Evolutionary conservation across 2,797 vertebrate species (phyloP), one percentile per base, ranked within the genome.

Genomic region (Nannoperca obscura): DNA sequence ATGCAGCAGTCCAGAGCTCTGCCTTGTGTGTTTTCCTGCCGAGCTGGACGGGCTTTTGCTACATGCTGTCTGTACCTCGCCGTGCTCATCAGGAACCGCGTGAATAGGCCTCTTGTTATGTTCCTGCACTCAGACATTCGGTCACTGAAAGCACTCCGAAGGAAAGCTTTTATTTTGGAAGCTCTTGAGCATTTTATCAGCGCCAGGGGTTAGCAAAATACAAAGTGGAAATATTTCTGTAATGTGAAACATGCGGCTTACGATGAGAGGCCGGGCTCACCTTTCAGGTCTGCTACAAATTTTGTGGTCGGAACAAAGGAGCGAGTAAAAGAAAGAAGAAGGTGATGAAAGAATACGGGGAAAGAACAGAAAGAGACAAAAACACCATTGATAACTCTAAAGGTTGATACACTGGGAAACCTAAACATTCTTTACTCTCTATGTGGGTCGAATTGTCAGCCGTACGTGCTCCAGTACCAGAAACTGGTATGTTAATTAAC

Each of bases 171-270:
- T 71, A 83, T 81, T 83, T 83, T 82, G 74, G 77, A 85, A 82
- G 78, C 82, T 84, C 71, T 50, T 58, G 82, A 90, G 86, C 83
- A 73, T 89, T 94, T 93, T 90, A 93, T 95, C 92, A 91, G 89
- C 71, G 61, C 82, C 85, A 61, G 83, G 70, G 89, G 89, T 93
- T 88, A 92, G 89, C 74, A 82, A 93, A 94, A 94, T 80, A 87
- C 89, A 89, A 91, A 71, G 87, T 93, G 81, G 87, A 95, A 94
- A 93, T 94, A 95, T 95, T 94, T 85, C 79, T 89, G 92, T 92
- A 91, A 95, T 95, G 93, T 88, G 91, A 95, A 94, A 93, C 94
- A 94, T 9, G 91, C 88, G 55, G 88, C 91, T 91, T 75, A 76
- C 22, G 83, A 69, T 76, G 80, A 91, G 86, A 86, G 83, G 81